Conservation (phyloP, 2,797 vertebrate species). For the Halcyon smyrnensis region DNA sequence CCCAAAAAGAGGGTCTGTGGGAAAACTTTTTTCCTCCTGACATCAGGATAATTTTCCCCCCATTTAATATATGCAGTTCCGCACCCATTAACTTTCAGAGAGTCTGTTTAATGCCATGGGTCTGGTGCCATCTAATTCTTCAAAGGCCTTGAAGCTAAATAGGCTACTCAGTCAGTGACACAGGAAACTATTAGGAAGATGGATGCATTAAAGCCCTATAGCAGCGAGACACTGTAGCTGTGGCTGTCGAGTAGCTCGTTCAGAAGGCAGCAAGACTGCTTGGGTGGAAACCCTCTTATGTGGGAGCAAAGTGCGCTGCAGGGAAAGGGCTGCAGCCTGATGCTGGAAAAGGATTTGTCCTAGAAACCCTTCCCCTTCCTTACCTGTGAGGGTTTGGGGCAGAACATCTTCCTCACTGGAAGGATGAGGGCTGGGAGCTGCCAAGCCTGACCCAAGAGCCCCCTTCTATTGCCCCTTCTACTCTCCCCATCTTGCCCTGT, state of each 20-base stretch:
- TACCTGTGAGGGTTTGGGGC: background rate
- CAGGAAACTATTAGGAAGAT: background rate
- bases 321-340: background rate
- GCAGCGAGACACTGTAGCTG: background rate
- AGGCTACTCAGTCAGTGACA: conserved; percentile 47
- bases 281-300: accelerated
- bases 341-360: background rate
- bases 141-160: conserved; percentile 47
- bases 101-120: background rate
- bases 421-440: background rate
- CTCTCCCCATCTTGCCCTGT: no score
- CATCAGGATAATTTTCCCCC: background rate
- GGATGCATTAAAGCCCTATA: background rate
- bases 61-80: background rate
- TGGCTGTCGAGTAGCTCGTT: background rate
- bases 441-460: background rate
- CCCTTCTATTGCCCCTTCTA: background rate
- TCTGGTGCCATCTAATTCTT: conserved; percentile 20
- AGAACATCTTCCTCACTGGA: background rate
- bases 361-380: background rate
- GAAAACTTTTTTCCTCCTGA: background rate
- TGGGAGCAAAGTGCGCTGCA: background rate
- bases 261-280: background rate
- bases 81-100: conserved; percentile 42
- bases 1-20: background rate